These are phyloP conservation scores for Ormyrus rosae DNA, from an alignment of 2,888 invertebrate species.

Conservation along the genomic window DNA sequence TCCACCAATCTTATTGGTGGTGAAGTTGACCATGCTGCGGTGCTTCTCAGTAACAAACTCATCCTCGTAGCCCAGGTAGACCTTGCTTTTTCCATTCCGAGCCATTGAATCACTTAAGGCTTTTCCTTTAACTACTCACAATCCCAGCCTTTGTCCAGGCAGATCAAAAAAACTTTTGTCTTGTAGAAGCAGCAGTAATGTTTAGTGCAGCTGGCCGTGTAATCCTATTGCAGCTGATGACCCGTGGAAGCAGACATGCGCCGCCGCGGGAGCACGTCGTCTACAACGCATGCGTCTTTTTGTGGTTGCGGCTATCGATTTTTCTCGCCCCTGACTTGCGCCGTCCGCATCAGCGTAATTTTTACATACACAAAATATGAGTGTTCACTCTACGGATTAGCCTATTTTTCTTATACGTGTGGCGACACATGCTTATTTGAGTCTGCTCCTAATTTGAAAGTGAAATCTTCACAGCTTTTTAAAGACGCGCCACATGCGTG, in stretches of 20 bases:
- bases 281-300: conserved; percentile 65
- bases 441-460: no score
- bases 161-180: no score
- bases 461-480: no score
- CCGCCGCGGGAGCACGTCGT: conserved; percentile 50
- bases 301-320: conserved; percentile 64
- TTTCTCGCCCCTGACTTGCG: conserved; percentile 44
- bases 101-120: conserved; percentile 65
- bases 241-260: conserved; percentile 62
- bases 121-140: no score
- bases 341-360: no score
- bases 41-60: conserved; percentile 85
- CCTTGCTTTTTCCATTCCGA: conserved; percentile 78
- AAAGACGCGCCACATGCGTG: no score
- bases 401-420: no score
- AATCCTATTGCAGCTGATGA: conserved; percentile 57
- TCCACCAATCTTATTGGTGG: conserved; percentile 90
- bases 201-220: conserved; percentile 21
- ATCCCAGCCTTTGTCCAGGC: no score
- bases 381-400: no score
- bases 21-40: conserved; percentile 81
- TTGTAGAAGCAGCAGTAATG: not conserved
- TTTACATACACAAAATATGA: no score
- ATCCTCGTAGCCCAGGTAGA: conserved; percentile 88
- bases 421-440: no score